Evolutionary conservation across 1,140 invertebrate genomes (phyloP).

Genomic region (Doryteuthis pealeii): DNA sequence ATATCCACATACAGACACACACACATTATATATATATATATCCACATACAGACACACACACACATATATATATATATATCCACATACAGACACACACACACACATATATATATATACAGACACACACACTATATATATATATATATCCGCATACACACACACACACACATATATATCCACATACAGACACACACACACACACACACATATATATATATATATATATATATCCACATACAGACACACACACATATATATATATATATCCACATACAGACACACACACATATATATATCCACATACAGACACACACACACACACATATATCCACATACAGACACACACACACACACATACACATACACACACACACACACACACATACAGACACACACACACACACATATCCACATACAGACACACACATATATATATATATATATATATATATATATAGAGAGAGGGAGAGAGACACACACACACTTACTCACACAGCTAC

Average conservation of each 20-base stretch:
- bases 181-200: background rate
- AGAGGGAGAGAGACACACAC: background rate
- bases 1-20: background rate
- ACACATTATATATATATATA: conserved; percentile 4
- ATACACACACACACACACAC: conserved; percentile 24
- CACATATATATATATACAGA: conserved; percentile 4
- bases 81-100: background rate
- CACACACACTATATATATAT: background rate
- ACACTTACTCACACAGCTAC: background rate
- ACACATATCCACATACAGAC: conserved; percentile 19
- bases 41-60: conserved; percentile 24
- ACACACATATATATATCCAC: background rate
- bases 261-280: background rate
- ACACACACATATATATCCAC: conserved; percentile 8
- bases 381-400: conserved; percentile 23
- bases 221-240: too few species aligned
- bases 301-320: background rate
- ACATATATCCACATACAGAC: background rate
- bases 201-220: conserved; percentile 10
- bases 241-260: too few species aligned
- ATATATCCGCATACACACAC: background rate
- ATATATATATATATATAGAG: background rate
- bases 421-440: background rate
- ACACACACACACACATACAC: background rate
- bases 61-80: background rate